These are phyloP conservation scores for Philereme transversata DNA, from an alignment of 2,888 invertebrate species.

Conservation along the genomic window DNA sequence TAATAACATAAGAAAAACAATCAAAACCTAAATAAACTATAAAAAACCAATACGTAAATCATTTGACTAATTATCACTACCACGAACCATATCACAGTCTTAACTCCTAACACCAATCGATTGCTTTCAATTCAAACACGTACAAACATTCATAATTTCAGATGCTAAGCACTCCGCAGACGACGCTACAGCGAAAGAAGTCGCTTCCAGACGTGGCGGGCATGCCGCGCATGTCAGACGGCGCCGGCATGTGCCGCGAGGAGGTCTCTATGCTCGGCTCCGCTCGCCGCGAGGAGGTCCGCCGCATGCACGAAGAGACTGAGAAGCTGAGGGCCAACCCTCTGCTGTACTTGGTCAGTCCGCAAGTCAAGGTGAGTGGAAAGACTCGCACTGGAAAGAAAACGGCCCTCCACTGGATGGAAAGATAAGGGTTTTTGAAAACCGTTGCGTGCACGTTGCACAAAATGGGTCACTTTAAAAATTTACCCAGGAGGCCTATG, in stretches of 20 bases:
- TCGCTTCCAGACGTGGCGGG: conserved; percentile 97
- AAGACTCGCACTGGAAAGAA: conserved; percentile 47
- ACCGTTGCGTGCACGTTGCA: no score
- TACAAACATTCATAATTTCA: conserved; percentile 53
- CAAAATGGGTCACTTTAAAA: no score
- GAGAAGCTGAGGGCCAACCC: conserved; percentile 97
- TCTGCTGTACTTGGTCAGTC: conserved; percentile 97
- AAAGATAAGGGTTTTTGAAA: not conserved
- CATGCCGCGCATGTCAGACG: conserved; percentile 90
- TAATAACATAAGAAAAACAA: no score
- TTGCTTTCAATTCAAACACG: no score
- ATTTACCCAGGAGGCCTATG: no score
- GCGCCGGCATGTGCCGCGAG: conserved; percentile 93
- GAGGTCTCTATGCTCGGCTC: conserved; percentile 97
- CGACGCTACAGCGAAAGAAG: conserved; percentile 95
- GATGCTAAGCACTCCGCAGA: conserved; percentile 91
- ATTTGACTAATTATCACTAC: no score
- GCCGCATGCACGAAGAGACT: conserved; percentile 94
- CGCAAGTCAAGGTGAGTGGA: conserved; percentile 93
- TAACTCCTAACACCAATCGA: no score
- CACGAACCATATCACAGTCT: no score
- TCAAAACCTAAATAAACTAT: no score
- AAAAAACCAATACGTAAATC: no score
- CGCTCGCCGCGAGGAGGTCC: conserved; percentile 96
- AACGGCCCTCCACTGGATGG: not conserved